These are phyloP conservation scores for Pseudorectes ferrugineus DNA, from an alignment of 2,113 vertebrate genomes.

Conservation along the genomic window DNA sequence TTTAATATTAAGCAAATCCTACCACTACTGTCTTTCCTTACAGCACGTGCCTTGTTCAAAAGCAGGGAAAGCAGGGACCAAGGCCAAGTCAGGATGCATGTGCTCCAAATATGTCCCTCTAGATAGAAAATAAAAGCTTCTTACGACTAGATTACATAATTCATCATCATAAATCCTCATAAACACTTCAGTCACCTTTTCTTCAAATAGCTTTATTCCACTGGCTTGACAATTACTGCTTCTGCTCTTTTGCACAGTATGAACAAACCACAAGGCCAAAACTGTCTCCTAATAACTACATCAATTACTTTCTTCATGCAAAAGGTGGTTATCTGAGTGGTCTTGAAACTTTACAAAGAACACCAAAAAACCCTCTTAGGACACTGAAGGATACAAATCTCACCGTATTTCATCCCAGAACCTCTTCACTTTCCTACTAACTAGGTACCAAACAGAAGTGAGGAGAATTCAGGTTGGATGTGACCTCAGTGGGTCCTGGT, in stretches of 20 bases:
- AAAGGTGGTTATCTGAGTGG: background rate
- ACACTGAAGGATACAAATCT: background rate
- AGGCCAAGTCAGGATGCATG: background rate
- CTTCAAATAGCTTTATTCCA: background rate
- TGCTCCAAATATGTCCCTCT: background rate
- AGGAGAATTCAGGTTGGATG: background rate
- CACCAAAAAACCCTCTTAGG: background rate
- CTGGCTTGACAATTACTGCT: background rate
- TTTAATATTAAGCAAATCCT: background rate
- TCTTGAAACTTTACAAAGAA: background rate
- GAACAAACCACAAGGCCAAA: background rate
- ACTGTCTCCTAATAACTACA: background rate
- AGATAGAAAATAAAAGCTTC: background rate
- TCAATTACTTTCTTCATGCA: background rate
- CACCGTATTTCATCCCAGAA: background rate
- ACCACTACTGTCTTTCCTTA: background rate
- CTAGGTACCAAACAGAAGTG: background rate
- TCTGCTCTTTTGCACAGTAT: background rate
- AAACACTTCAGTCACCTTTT: background rate
- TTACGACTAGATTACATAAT: background rate
- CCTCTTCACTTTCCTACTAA: background rate
- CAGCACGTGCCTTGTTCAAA: background rate
- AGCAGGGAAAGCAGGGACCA: background rate
- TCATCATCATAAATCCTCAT: background rate
- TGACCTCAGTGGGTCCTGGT: background rate